Evolutionary conservation across 2,888 invertebrate species (phyloP).

Genomic region (Polia nebulosa): DNA sequence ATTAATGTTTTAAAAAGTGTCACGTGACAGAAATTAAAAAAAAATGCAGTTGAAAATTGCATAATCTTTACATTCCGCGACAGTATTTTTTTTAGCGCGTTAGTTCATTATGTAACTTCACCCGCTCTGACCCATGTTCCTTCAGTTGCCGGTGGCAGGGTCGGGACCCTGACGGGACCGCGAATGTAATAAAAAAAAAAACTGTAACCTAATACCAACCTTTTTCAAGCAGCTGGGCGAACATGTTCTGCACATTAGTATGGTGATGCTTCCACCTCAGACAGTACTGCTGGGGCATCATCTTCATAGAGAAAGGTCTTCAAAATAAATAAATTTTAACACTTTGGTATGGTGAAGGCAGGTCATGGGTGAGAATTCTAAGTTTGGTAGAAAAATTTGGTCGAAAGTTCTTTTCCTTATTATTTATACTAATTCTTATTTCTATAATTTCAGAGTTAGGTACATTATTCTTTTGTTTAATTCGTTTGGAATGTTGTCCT

Average conservation of each 20-base stretch:
- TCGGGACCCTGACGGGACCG: no score
- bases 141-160: no score
- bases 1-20: no score
- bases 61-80: no score
- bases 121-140: no score
- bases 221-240: conserved; percentile 95
- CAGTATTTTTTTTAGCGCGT: no score
- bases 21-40: no score
- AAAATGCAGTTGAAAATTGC: no score
- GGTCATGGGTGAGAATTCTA: conserved; percentile 66
- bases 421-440: conserved; percentile 50
- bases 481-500: conserved; percentile 75
- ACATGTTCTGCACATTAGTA: conserved; percentile 97
- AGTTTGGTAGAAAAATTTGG: conserved; percentile 81
- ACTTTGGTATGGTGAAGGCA: conserved; percentile 80
- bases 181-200: background rate
- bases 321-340: conserved; percentile 65
- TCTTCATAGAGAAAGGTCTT: conserved; percentile 73
- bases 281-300: conserved; percentile 97
- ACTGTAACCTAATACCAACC: conserved; percentile 72
- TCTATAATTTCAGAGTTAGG: conserved; percentile 69
- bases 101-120: no score
- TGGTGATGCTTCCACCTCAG: conserved; percentile 98
- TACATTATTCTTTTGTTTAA: conserved; percentile 60
- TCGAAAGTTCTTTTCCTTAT: conserved; percentile 62